Percentiles rank a stretch among this genome's conserved stretches.
phyloP scores from a whole-genome alignment of 2,888 invertebrate genomes.

The Leptopilina drosophilae region DNA sequence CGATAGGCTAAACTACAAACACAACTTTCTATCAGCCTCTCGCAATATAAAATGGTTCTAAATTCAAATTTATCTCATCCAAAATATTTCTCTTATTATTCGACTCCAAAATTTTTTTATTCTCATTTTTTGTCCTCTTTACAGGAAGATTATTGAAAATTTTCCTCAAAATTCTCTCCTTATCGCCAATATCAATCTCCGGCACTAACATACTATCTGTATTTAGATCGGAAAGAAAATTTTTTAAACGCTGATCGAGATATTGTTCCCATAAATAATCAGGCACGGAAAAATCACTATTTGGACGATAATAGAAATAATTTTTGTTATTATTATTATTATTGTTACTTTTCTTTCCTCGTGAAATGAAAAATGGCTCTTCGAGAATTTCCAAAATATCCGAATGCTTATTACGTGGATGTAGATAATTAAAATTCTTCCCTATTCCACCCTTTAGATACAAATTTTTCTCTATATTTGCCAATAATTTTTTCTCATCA shows the following conservation, averaged over 20 bases:
- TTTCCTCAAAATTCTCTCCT: neutral
- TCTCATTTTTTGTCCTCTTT: neutral
- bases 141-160: neutral
- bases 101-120: neutral
- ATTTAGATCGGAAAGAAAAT: neutral
- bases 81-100: slow-evolving; percentile 49
- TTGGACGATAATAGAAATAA: neutral
- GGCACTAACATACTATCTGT: neutral
- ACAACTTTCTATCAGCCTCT: slow-evolving; percentile 50
- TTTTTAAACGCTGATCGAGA: neutral
- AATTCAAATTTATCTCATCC: slow-evolving; percentile 58
- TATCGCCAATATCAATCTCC: neutral
- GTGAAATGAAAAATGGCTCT: slow-evolving; percentile 63
- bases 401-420: slow-evolving; percentile 59
- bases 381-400: slow-evolving; percentile 60
- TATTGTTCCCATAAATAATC: neutral
- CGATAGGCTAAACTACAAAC: too few relatives aligned
- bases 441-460: neutral
- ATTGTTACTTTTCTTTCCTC: slow-evolving; percentile 57
- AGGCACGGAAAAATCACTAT: neutral
- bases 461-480: neutral
- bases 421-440: slow-evolving; percentile 40
- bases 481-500: slow-evolving; percentile 7
- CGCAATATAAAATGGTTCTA: slow-evolving; percentile 62
- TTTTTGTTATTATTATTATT: too few relatives aligned